Conservation (phyloP, 2,888 invertebrate genomes). For the Leptothorax acervorum region DNA sequence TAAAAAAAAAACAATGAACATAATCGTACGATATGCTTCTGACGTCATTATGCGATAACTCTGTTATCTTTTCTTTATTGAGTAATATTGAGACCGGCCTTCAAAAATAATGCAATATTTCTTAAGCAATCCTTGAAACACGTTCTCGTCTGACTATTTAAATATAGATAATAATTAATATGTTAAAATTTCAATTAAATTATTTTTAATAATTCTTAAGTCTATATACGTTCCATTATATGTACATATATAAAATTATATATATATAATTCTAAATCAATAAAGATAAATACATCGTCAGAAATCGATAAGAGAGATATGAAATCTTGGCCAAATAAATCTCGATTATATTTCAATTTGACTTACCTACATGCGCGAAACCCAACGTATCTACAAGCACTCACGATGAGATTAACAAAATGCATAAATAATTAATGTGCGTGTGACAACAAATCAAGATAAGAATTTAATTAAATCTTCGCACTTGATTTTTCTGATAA, state of each 20-base stretch:
- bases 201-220: background rate
- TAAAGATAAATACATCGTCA: background rate
- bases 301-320: background rate
- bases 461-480: constrained; percentile 17
- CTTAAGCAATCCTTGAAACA: background rate
- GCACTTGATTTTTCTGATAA: constrained; percentile 27
- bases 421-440: background rate
- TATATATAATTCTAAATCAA: background rate
- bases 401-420: constrained; percentile 15
- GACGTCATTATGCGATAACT: background rate
- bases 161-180: constrained; percentile 2
- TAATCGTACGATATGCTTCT: background rate
- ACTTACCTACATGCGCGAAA: background rate
- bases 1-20: background rate
- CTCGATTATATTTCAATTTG: constrained; percentile 7
- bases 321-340: constrained; percentile 5
- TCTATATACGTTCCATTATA: background rate
- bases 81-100: background rate
- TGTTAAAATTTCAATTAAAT: background rate
- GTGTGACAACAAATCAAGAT: background rate
- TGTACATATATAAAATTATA: background rate
- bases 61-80: background rate
- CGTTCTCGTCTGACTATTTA: background rate
- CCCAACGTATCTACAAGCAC: background rate
- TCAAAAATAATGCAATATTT: constrained; percentile 18